Percentiles rank a stretch among this genome's conserved stretches.
These are phyloP conservation scores for Chaenocephalus aceratus DNA, from an alignment of 2,113 vertebrate species.

Conservation along the genomic window DNA sequence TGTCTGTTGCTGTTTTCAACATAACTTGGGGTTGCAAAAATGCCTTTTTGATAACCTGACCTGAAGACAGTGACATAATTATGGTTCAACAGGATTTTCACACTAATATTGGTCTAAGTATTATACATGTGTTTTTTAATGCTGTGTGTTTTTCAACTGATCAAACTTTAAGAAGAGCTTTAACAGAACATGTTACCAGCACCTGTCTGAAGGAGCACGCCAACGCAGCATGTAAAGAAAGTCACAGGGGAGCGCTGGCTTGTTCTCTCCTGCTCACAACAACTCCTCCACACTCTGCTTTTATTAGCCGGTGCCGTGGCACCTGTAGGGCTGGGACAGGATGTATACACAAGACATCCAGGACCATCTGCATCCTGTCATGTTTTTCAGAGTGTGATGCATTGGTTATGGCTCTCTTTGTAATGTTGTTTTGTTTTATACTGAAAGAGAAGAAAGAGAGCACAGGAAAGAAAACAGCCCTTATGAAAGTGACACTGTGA, in stretches of 20 bases:
- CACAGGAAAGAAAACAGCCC: constrained; percentile 74
- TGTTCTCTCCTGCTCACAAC: constrained; percentile 23
- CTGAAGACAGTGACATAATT: neutral
- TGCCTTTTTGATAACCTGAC: too few species aligned
- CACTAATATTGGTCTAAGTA: neutral
- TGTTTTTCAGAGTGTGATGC: constrained; percentile 73
- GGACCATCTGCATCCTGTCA: constrained; percentile 74
- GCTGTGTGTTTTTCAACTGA: neutral
- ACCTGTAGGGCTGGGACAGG: constrained; percentile 75
- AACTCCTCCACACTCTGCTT: constrained; percentile 66
- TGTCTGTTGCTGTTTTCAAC: too few species aligned
- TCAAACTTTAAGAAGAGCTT: constrained; percentile 7
- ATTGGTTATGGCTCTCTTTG: constrained; percentile 71
- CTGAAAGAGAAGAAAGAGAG: constrained; percentile 69
- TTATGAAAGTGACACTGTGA: constrained; percentile 42
- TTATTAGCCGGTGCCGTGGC: constrained; percentile 67
- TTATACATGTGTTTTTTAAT: neutral
- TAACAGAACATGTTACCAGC: constrained; percentile 20
- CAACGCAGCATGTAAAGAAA: constrained; percentile 50
- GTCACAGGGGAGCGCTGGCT: constrained; percentile 41
- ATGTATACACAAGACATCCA: constrained; percentile 63
- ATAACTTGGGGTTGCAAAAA: too few species aligned
- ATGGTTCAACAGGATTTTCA: neutral
- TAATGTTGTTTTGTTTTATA: constrained; percentile 76
- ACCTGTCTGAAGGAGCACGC: constrained; percentile 37